Percentiles rank a stretch among this genome's conserved stretches.
These are phyloP conservation scores for Eulemur macaco DNA, from an alignment of 2,113 vertebrate species.

Conservation along the genomic window DNA sequence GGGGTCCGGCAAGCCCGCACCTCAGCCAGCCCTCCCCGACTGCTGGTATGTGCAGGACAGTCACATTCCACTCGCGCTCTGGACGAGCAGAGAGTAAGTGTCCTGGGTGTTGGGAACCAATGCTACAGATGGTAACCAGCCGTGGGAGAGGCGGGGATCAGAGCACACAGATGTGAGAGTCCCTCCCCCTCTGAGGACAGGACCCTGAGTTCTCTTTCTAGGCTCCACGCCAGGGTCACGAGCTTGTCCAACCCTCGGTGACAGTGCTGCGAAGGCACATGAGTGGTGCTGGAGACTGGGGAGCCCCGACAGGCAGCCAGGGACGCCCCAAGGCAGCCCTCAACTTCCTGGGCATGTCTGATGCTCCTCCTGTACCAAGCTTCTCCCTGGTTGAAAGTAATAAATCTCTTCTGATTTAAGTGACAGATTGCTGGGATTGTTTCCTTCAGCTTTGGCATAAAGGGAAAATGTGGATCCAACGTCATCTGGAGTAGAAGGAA, in stretches of 20 bases:
- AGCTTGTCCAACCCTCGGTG: not conserved
- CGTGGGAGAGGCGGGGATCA: accelerated
- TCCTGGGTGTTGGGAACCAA: not conserved
- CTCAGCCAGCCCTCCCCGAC: not conserved
- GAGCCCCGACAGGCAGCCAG: not conserved
- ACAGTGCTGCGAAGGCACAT: not conserved
- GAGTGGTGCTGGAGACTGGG: not conserved
- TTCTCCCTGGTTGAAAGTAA: slow-evolving; percentile 13
- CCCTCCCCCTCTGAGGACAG: not conserved
- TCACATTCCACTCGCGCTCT: not conserved
- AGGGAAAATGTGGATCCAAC: slow-evolving; percentile 10
- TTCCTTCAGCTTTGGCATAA: not conserved
- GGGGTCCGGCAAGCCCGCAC: not conserved
- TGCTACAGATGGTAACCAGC: not conserved
- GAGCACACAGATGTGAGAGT: not conserved
- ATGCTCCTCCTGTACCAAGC: not conserved
- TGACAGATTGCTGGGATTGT: not conserved
- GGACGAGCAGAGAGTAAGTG: not conserved
- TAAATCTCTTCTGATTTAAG: slow-evolving; percentile 27
- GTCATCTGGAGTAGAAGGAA: not conserved
- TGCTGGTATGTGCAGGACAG: not conserved
- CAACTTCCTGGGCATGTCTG: not conserved
- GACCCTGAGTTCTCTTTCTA: not conserved
- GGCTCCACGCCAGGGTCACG: not conserved
- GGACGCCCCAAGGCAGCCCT: not conserved